Percentiles rank a stretch among this genome's conserved stretches.
Evolutionary conservation across 1,140 invertebrate genomes (phyloP).

Genomic region (Harpegnathos saltator): DNA sequence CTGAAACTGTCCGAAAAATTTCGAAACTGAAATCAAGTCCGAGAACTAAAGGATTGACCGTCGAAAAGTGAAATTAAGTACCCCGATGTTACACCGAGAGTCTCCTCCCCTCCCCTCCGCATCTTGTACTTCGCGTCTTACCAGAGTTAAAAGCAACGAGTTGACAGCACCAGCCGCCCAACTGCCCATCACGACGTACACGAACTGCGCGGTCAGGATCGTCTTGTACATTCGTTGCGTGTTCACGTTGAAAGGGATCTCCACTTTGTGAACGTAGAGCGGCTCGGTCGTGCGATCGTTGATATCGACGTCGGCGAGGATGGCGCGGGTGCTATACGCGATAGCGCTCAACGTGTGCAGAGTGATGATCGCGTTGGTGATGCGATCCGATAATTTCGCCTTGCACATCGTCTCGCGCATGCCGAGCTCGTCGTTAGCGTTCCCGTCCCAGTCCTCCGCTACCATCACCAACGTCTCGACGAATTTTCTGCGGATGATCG

Average conservation of each 20-base stretch:
- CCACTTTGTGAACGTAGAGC: constrained; percentile 16
- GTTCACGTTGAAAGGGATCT: constrained; percentile 33
- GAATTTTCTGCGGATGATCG: constrained; percentile 39
- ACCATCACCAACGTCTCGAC: constrained; percentile 20
- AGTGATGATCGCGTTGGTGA: constrained; percentile 39
- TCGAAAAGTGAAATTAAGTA: no score
- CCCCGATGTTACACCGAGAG: no score
- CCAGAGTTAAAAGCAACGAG: constrained; percentile 30
- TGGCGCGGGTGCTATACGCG: neutral
- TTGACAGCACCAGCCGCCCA: constrained; percentile 26
- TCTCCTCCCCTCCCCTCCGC: no score
- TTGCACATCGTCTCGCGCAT: constrained; percentile 9
- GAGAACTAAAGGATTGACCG: no score
- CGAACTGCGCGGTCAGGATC: constrained; percentile 1
- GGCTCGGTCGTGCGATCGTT: neutral
- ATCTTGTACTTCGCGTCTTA: neutral
- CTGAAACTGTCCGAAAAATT: no score
- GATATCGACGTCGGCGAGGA: constrained; percentile 3
- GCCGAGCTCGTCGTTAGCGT: neutral
- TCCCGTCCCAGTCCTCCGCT: constrained; percentile 22
- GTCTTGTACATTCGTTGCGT: constrained; percentile 22
- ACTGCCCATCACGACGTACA: neutral
- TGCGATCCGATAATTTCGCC: constrained; percentile 22
- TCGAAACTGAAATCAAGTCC: no score
- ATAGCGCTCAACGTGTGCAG: constrained; percentile 23